Evolutionary conservation across 92 coral and sea anemone species (phyloP), one percentile per base, ranked within the genome.

Genomic region (Palythoa grandiflora): DNA sequence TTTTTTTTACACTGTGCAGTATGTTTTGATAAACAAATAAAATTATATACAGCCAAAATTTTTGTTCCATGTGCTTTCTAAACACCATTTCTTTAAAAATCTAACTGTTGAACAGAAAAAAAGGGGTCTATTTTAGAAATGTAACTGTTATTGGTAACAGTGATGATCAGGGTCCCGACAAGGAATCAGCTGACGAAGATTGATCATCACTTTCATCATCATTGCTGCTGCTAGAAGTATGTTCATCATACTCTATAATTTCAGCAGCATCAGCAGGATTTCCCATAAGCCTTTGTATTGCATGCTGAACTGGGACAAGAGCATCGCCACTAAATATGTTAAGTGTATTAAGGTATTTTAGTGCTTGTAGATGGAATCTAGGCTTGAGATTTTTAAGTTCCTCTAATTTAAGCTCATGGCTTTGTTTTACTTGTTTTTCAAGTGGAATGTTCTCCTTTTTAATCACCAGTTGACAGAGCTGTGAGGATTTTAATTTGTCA

Each of bases 401-500:
- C 28, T 61, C 28, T 61, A 61, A 16, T 16, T 61, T 61, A 17
- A 61, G 70, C 66, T 59, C 66, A 59, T 59, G 28, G 28, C 70
- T 16, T 61, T 61, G 28, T 61, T 17, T 61, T 61, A 16, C 70
- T 61, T 61, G 70, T 16, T 61, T 61, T 61, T 16, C 70, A 61
- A 61, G 21, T 16, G 37, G 70, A 16, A 61, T 17, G 28, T 61
- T 17, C 7, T 61, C 28, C 7, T 17, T 9, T 16, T 60, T 61
- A 2, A 61, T 16, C 28, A 61, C 20, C 28, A 61, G 21, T 17
- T 61, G 6, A 61, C 28, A 16, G 20, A 61, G 68, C 21, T 3
- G 68, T 16, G 68, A 35, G 2, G 81, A 85, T 73, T 65, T 85
- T 85, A 28, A 68, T 85, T 85, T 85, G 88, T 85, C 88, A 52